These are phyloP conservation scores for Hemibagrus guttatus DNA, from an alignment of 2,797 vertebrate species.

Conservation along the genomic window DNA sequence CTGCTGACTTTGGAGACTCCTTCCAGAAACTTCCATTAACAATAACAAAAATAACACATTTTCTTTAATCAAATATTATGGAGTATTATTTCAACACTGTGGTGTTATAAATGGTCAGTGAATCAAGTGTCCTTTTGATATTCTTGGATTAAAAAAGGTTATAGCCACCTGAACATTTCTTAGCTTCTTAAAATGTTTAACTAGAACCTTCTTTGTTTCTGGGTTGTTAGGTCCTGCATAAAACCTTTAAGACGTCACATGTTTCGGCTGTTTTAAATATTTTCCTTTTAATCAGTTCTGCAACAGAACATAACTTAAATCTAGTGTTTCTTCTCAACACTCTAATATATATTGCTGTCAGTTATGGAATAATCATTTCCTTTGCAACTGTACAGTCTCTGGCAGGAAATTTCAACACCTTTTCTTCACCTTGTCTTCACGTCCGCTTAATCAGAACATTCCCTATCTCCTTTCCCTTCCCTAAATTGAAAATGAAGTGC, in stretches of 20 bases:
- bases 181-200: too few species aligned
- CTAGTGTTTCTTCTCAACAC: too few species aligned
- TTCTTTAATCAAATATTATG: not conserved
- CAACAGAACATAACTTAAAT: not conserved
- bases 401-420: constrained; percentile 10
- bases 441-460: constrained; percentile 41
- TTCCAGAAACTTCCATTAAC: not conserved
- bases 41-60: not conserved
- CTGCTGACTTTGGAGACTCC: not conserved
- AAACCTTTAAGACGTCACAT: not conserved
- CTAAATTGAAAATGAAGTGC: constrained; percentile 32
- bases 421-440: constrained; percentile 25
- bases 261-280: not conserved
- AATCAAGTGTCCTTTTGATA: not conserved
- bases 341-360: not conserved
- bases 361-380: constrained; percentile 23
- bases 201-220: not conserved
- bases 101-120: not conserved
- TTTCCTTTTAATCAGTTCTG: not conserved
- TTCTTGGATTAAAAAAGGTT: not conserved
- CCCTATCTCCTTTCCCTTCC: constrained; percentile 38
- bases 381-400: not conserved
- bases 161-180: not conserved
- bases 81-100: not conserved
- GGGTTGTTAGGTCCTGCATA: not conserved